Base-by-base conservation (phyloP, 2,888 invertebrate species). In the Gortyna flavago region DNA sequence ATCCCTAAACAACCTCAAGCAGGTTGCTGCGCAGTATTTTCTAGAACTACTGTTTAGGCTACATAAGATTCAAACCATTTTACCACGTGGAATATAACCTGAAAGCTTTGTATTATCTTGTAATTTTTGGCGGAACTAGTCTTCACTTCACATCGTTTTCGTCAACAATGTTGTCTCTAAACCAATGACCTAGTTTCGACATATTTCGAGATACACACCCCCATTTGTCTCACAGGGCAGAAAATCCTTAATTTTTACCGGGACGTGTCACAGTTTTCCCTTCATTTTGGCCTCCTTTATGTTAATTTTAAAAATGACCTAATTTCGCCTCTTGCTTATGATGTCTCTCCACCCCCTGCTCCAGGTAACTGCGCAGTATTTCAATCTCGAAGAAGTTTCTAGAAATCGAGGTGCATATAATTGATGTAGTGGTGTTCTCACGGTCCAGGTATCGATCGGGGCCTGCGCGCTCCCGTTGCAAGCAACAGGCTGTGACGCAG, bases 401-500 rank as follows among this genome's bases (percentile, higher is more conserved):
- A 88, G 88, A 88, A 87, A 67, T 75, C 72, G 77, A 77, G 83
- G 82, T 87, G 88, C 89, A 91, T 91, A 91, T 89, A 87, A 86
- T 86, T 90, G 86, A 85, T 85, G 85, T 82, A 84, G 83, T 89
- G 87, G 85, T 89, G 84, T 88, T 86, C 84, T 88, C 86, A 69
- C 74, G 77, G 87, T 84, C 87, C 86, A 81, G 87, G 84, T 93
- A 94, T 94, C 90, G 94, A 94, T 94, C 92, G 89, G 86, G 87
- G 91, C 93, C 94, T 94, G 95, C 94, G 95, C 95, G 90, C 78
- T 85, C 81, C 84, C 75, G 86, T 74, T 89, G 90, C 92, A 89
- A 91, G 89, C 93, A 92, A 92, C 93, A 92, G 91, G 92, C 91
- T 88, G 84, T 93, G 93, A 93, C 93, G 94, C 93, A 93, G 90